Conservation (phyloP, 2,797 vertebrate genomes). For the Pachyuromys duprasi region DNA sequence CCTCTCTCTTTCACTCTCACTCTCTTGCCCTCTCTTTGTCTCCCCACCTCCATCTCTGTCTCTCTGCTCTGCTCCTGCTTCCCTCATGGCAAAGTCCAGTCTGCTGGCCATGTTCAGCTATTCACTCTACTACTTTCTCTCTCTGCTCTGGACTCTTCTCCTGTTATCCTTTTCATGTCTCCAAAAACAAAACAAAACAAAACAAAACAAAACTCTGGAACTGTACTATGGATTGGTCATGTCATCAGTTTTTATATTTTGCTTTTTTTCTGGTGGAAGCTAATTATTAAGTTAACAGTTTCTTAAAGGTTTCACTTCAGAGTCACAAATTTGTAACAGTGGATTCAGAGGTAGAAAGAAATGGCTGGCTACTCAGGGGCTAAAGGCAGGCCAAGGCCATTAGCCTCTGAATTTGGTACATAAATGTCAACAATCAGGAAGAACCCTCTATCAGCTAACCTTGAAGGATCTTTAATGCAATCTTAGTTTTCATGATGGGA, state of each 20-base stretch:
- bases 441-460: not conserved
- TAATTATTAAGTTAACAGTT: not conserved
- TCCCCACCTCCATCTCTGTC: not conserved
- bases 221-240: not conserved
- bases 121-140: not conserved
- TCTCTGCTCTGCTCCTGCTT: not conserved
- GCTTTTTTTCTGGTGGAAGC: not conserved
- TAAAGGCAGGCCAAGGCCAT: not conserved
- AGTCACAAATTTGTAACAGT: not conserved
- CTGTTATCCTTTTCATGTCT: too few relatives aligned
- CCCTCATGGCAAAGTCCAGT: not conserved
- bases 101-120: not conserved
- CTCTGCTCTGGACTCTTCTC: not conserved
- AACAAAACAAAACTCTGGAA: too few relatives aligned
- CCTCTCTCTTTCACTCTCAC: not conserved
- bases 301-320: not conserved
- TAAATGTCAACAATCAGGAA: not conserved
- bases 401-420: not conserved
- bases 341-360: not conserved
- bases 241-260: not conserved
- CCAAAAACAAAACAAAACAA: too few relatives aligned
- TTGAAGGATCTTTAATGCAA: not conserved
- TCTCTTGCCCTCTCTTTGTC: not conserved
- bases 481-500: not conserved
- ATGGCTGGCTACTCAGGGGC: not conserved